Conservation (phyloP, 1,140 invertebrate species). For the Oedothorax gibbosus region DNA sequence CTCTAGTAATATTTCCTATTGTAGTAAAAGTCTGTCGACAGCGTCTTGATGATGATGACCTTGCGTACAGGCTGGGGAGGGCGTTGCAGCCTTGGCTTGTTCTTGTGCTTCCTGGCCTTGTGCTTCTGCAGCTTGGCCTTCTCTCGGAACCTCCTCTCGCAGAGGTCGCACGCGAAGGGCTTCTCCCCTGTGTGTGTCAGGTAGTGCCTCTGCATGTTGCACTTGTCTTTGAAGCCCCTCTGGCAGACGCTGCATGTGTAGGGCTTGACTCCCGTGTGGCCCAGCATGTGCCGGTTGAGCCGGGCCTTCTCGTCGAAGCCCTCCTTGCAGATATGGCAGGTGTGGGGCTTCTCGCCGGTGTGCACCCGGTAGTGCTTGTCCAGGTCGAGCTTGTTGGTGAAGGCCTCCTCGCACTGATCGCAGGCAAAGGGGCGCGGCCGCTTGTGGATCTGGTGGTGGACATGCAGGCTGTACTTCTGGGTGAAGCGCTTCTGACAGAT, state of each 20-base stretch:
- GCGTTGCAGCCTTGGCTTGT: not conserved
- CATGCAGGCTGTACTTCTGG: constrained; percentile 61
- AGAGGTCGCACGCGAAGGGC: constrained; percentile 61
- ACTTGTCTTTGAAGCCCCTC: constrained; percentile 71
- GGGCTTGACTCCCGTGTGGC: constrained; percentile 64
- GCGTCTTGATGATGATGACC: constrained; percentile 53
- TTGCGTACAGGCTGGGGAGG: constrained; percentile 40
- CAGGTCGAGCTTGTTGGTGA: constrained; percentile 44
- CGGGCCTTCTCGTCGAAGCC: constrained; percentile 60
- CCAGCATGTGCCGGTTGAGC: constrained; percentile 58
- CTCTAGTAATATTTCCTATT: constrained; percentile 52
- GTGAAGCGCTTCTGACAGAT: constrained; percentile 62
- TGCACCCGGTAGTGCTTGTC: constrained; percentile 63
- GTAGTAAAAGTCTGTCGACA: constrained; percentile 53
- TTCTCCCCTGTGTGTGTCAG: constrained; percentile 76
- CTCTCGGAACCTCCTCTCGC: constrained; percentile 61
- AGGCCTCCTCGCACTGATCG: constrained; percentile 57
- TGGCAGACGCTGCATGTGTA: constrained; percentile 69
- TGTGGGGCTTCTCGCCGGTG: constrained; percentile 64
- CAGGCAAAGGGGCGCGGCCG: constrained; percentile 68
- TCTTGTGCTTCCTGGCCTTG: constrained; percentile 39
- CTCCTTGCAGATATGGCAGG: constrained; percentile 64
- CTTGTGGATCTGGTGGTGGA: constrained; percentile 61
- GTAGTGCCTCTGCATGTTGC: constrained; percentile 73
- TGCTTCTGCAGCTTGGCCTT: constrained; percentile 55